A percentile compares a stretch with the other conserved stretches of the same genome.
Conservation (phyloP, 1,140 invertebrate genomes). For the Trachymyrmex septentrionalis region DNA sequence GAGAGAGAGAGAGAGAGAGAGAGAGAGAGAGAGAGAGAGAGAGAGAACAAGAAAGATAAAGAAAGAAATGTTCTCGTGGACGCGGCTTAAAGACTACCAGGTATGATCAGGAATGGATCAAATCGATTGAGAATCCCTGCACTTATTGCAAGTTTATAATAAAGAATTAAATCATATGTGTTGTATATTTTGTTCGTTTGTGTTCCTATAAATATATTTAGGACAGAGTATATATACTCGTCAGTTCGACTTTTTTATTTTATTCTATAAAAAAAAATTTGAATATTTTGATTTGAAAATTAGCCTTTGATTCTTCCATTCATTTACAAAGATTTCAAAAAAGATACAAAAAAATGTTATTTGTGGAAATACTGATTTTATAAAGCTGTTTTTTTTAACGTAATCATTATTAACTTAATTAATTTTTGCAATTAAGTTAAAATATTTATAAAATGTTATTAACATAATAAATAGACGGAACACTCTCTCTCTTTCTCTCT, state of each 20-base stretch:
- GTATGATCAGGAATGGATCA: constrained; percentile 12
- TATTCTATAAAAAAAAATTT: not conserved
- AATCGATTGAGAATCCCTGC: not conserved
- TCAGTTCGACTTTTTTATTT: not conserved
- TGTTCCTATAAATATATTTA: not conserved
- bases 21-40: constrained; percentile 15
- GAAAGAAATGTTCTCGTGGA: constrained; percentile 35
- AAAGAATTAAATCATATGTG: not conserved
- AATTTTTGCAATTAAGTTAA: not conserved
- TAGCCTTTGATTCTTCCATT: not conserved
- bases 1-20: not conserved
- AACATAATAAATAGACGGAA: not conserved
- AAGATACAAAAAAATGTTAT: not conserved
- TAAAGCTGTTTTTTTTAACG: too few species aligned
- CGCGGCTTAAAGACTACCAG: constrained; percentile 49
- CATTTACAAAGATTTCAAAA: not conserved
- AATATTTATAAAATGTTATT: not conserved
- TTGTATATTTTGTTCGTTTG: not conserved
- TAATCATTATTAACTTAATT: too few species aligned
- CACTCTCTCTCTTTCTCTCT: too few species aligned
- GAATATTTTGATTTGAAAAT: not conserved
- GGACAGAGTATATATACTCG: not conserved
- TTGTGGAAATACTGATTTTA: not conserved
- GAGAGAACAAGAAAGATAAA: not conserved
- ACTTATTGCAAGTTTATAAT: not conserved